Conservation (phyloP, 1,140 invertebrate genomes). For the Eumeta japonica region DNA sequence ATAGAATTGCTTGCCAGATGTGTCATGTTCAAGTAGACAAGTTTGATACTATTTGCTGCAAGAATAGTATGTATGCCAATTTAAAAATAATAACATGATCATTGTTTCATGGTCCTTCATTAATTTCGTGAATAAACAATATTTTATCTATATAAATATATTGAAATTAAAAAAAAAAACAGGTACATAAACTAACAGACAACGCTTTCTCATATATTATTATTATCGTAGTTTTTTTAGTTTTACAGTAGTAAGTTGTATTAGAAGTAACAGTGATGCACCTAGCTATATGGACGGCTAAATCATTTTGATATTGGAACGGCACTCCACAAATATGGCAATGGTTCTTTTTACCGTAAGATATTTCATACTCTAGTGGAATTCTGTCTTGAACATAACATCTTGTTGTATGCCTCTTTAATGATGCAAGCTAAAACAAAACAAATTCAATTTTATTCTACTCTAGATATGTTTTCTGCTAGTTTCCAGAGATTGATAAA, state of each 20-base stretch:
- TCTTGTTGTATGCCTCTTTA: constrained; percentile 32
- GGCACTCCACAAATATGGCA: constrained; percentile 33
- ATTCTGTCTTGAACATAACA: constrained; percentile 19
- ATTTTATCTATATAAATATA: too few species aligned
- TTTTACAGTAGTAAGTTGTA: background rate
- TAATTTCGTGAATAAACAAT: too few species aligned
- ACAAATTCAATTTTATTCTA: background rate
- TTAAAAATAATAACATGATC: too few species aligned
- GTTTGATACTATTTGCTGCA: too few species aligned
- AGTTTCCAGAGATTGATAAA: background rate
- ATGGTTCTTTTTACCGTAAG: constrained; percentile 24
- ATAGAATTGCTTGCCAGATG: too few species aligned
- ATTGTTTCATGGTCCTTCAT: too few species aligned
- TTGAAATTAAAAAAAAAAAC: background rate
- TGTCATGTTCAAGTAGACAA: too few species aligned
- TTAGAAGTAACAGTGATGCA: constrained; percentile 8
- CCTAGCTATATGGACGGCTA: constrained; percentile 42
- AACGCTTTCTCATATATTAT: background rate
- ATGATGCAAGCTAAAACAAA: constrained; percentile 28
- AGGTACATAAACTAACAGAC: background rate
- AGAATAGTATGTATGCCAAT: too few species aligned
- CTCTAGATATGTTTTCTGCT: background rate
- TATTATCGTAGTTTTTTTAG: background rate
- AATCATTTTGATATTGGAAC: constrained; percentile 37
- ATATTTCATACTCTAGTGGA: background rate